A percentile compares a stretch with the other conserved stretches of the same genome.
phyloP scores from a whole-genome alignment of 2,113 vertebrate genomes.

The Ptychochromis oligacanthus region DNA sequence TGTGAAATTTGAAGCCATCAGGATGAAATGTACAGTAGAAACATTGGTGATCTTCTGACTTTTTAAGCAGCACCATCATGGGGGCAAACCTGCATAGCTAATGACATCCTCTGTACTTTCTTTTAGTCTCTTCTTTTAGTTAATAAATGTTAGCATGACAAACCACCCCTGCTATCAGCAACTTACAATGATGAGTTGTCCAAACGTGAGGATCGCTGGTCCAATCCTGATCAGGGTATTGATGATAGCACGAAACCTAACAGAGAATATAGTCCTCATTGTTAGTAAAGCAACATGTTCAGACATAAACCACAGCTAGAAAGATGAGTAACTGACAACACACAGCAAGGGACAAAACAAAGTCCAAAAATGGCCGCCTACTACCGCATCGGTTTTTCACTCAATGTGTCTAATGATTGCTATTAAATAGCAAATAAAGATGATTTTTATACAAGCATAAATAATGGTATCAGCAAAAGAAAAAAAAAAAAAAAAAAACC shows the following conservation, averaged over 20 bases:
- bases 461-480: too few species aligned
- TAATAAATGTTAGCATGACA: neutral
- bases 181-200: conserved; percentile 90
- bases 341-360: neutral
- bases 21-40: neutral
- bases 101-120: neutral
- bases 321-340: neutral
- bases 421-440: neutral
- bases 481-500: too few species aligned
- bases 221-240: conserved; percentile 92
- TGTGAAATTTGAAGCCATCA: neutral
- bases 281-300: neutral
- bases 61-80: neutral
- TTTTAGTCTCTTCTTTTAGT: neutral
- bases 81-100: neutral
- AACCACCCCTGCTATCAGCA: neutral
- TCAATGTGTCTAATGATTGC: neutral
- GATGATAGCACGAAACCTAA: conserved; percentile 88
- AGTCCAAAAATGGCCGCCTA: too few species aligned
- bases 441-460: neutral
- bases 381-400: neutral
- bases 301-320: neutral
- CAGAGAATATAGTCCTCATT: neutral
- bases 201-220: conserved; percentile 90
- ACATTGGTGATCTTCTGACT: neutral